These are phyloP conservation scores for Elaphurus davidianus DNA, from an alignment of 2,113 vertebrate species.

Conservation along the genomic window DNA sequence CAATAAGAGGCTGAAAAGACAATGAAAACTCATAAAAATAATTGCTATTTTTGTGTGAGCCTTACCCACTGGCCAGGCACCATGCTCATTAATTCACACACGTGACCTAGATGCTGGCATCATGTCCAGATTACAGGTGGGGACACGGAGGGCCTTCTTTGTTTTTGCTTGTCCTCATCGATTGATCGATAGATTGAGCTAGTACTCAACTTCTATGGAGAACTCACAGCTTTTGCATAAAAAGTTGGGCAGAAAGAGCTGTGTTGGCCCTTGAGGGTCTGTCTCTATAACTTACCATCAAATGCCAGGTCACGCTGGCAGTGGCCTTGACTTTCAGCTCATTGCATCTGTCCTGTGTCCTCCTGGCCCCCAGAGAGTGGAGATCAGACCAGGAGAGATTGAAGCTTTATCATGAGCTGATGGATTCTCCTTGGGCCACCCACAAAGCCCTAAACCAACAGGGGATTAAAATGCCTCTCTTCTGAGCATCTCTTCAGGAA, in stretches of 20 bases:
- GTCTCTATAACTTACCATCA: neutral
- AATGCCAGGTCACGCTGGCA: fast-evolving
- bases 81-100: fast-evolving
- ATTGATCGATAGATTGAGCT: neutral
- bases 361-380: neutral
- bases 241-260: neutral
- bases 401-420: neutral
- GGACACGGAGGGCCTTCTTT: neutral
- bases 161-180: neutral
- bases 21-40: neutral
- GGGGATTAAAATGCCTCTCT: neutral
- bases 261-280: neutral
- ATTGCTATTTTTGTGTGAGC: fast-evolving
- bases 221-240: neutral
- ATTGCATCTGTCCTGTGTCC: neutral
- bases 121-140: neutral
- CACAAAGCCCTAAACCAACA: neutral
- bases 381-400: neutral
- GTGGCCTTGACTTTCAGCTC: neutral
- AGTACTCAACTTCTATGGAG: neutral
- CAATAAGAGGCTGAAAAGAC: neutral
- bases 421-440: neutral
- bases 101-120: too few species aligned
- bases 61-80: neutral
- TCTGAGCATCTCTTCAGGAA: neutral